Evolutionary conservation across 2,113 vertebrate species (phyloP).

Genomic region (Choloepus hoffmanni): DNA sequence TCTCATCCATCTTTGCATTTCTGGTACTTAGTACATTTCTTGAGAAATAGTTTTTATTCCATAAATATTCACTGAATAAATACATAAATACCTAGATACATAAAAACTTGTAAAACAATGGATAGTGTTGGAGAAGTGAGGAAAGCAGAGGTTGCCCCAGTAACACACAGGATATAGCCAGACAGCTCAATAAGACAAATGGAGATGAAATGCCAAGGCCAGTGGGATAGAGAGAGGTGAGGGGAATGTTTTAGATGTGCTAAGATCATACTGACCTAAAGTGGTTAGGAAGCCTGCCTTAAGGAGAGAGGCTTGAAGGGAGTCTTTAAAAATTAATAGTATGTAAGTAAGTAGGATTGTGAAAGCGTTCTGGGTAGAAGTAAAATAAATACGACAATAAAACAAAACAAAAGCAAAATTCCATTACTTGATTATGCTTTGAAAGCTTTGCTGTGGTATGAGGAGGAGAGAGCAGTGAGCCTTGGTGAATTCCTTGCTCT

Average conservation of each 20-base stretch:
- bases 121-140: neutral
- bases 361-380: neutral
- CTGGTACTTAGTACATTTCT: neutral
- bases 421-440: neutral
- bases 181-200: neutral
- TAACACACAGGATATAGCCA: neutral
- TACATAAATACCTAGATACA: neutral
- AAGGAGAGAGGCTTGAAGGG: neutral
- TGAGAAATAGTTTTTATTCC: neutral
- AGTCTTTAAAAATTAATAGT: neutral
- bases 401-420: neutral
- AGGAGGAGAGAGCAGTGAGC: neutral
- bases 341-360: neutral
- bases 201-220: neutral
- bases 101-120: neutral
- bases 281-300: neutral
- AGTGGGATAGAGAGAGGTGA: neutral
- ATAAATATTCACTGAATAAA: conserved; percentile 11
- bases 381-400: neutral
- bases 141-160: neutral
- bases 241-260: neutral
- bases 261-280: neutral
- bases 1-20: neutral
- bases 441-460: neutral
- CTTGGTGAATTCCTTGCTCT: neutral